Evolutionary conservation across 2,888 invertebrate genomes (phyloP).

Genomic region (Tupiocoris notatus): DNA sequence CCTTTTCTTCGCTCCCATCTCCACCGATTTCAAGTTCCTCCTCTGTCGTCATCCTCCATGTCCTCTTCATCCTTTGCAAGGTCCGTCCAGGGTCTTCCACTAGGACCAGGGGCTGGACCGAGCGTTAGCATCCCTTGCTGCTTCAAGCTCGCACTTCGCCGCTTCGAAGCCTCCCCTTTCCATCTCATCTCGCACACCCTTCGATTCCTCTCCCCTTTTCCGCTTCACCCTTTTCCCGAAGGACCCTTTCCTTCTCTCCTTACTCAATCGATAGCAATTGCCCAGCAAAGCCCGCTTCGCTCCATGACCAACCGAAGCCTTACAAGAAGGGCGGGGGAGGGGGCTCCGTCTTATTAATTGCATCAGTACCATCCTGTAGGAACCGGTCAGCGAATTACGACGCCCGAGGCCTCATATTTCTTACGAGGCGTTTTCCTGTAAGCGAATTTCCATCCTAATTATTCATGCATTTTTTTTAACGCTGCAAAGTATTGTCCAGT

Average conservation of each 20-base stretch:
- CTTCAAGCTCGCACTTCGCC: background rate
- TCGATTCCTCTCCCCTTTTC: conserved; percentile 13
- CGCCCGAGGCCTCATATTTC: background rate
- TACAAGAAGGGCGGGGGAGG: background rate
- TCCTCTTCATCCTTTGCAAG: background rate
- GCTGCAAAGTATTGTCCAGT: no score
- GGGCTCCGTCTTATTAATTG: background rate
- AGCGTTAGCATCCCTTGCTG: background rate
- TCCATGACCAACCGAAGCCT: background rate
- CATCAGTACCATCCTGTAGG: background rate
- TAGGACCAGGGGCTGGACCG: background rate
- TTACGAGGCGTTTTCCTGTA: no score
- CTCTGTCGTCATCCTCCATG: background rate
- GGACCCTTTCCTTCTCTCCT: background rate
- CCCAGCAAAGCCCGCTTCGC: conserved; percentile 8
- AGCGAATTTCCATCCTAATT: no score
- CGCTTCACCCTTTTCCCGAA: conserved; percentile 18
- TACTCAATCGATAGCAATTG: conserved; percentile 38
- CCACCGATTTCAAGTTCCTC: background rate
- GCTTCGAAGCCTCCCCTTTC: background rate
- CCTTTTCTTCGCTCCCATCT: conserved; percentile 5
- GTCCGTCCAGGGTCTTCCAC: background rate
- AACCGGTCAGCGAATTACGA: background rate
- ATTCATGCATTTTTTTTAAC: no score
- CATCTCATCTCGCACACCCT: background rate